These are phyloP conservation scores for Acanthopleura granulata DNA, from an alignment of 2,888 invertebrate species.

Conservation along the genomic window DNA sequence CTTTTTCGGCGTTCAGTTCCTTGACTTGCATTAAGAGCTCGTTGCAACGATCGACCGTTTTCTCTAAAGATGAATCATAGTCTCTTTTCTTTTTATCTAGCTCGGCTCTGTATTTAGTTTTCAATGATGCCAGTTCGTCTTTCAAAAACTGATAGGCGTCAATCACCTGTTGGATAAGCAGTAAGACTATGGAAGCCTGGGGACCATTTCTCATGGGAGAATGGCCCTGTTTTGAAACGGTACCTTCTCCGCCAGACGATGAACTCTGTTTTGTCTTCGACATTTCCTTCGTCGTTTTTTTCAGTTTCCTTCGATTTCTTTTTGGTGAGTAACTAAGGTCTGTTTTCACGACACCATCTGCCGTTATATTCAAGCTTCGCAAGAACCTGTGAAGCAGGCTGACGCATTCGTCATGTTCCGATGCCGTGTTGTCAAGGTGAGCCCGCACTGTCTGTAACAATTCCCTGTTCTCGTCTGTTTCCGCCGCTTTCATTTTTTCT, in stretches of 20 bases:
- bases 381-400: neutral
- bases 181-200: conserved; percentile 6
- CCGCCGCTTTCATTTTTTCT: conserved; percentile 30
- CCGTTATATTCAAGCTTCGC: too few species aligned
- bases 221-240: too few species aligned
- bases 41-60: conserved; percentile 38
- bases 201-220: neutral
- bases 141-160: conserved; percentile 37
- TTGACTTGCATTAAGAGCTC: conserved; percentile 37
- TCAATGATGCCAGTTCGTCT: conserved; percentile 28
- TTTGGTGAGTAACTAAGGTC: neutral
- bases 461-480: conserved; percentile 28
- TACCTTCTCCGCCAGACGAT: neutral
- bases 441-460: conserved; percentile 32
- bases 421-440: conserved; percentile 33
- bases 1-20: conserved; percentile 46
- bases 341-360: neutral
- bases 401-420: conserved; percentile 43
- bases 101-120: conserved; percentile 34
- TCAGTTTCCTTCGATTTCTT: neutral
- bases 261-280: neutral
- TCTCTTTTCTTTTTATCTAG: conserved; percentile 36
- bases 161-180: conserved; percentile 29
- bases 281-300: too few species aligned
- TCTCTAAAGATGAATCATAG: conserved; percentile 32